phyloP scores from a whole-genome alignment of 1,140 invertebrate genomes.

The Pogonus chalceus region DNA sequence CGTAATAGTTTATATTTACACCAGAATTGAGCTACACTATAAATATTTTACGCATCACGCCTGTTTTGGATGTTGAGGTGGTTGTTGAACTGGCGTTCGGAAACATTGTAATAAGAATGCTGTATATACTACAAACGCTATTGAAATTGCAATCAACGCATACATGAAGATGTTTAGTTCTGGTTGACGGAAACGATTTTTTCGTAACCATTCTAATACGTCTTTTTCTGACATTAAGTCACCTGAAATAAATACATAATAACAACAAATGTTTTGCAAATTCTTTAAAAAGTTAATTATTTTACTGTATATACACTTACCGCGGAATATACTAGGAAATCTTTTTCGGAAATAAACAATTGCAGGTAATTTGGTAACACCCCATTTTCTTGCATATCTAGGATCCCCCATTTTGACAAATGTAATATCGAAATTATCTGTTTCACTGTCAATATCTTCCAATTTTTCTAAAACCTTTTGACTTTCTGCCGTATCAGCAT shows the following conservation, averaged over 20 bases:
- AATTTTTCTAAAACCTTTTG: conserved; percentile 68
- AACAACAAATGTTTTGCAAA: conserved; percentile 5
- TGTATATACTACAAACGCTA: conserved; percentile 82
- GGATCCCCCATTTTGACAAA: conserved; percentile 91
- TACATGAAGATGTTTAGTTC: conserved; percentile 94
- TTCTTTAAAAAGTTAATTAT: background rate
- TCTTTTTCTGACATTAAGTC: conserved; percentile 73
- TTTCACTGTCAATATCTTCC: conserved; percentile 87
- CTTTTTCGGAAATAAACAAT: conserved; percentile 88
- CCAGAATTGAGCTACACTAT: background rate
- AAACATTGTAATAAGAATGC: conserved; percentile 85
- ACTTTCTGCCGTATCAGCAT: conserved; percentile 69
- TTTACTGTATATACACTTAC: conserved; percentile 35
- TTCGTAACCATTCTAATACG: conserved; percentile 87
- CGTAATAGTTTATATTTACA: background rate
- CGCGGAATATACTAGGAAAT: conserved; percentile 91
- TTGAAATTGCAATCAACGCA: conserved; percentile 71
- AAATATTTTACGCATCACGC: conserved; percentile 33
- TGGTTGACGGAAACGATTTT: conserved; percentile 85
- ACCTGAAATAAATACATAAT: conserved; percentile 42
- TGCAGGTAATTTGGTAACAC: conserved; percentile 83
- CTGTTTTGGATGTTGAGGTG: conserved; percentile 51
- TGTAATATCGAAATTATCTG: conserved; percentile 87
- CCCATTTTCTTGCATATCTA: conserved; percentile 87
- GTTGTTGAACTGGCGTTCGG: conserved; percentile 47